A percentile compares a stretch with the other conserved stretches of the same genome.
phyloP scores from a whole-genome alignment of 2,888 invertebrate species.

The Melanostoma scalare region DNA sequence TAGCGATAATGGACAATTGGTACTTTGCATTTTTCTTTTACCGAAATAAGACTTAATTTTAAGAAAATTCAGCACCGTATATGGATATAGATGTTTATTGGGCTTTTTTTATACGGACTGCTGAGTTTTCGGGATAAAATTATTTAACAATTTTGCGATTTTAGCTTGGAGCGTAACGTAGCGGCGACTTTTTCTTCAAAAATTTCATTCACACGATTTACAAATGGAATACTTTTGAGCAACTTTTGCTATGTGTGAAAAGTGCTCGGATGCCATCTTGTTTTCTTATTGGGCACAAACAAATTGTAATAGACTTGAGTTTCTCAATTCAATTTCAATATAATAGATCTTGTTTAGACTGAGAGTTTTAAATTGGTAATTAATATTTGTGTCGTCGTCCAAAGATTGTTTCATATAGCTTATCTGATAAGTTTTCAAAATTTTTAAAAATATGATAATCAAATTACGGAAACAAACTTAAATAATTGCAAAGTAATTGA shows the following conservation, averaged over 20 bases:
- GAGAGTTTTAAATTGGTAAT: no score
- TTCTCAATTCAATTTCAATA: not conserved
- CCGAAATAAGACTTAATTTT: conserved; percentile 51
- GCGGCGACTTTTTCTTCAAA: conserved; percentile 74
- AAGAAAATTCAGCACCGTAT: conserved; percentile 58
- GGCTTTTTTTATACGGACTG: conserved; percentile 39
- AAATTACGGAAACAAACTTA: no score
- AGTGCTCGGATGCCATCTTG: conserved; percentile 59
- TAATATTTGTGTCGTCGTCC: no score
- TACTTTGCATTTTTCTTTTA: conserved; percentile 70
- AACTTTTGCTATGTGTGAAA: conserved; percentile 61
- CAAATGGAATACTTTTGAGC: conserved; percentile 73
- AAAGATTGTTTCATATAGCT: no score
- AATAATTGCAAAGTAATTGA: no score
- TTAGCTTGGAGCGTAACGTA: conserved; percentile 74
- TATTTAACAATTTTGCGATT: conserved; percentile 45
- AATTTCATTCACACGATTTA: conserved; percentile 73
- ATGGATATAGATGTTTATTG: conserved; percentile 37
- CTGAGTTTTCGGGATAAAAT: conserved; percentile 56
- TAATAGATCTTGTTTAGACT: no score
- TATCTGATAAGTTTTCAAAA: no score
- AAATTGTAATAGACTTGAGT: conserved; percentile 48
- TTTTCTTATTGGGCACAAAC: conserved; percentile 55
- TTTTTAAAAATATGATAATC: no score
- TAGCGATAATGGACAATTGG: conserved; percentile 67